Evolutionary conservation across 23 tunicate genomes (phyloP).

Genomic region (Styela clava): DNA sequence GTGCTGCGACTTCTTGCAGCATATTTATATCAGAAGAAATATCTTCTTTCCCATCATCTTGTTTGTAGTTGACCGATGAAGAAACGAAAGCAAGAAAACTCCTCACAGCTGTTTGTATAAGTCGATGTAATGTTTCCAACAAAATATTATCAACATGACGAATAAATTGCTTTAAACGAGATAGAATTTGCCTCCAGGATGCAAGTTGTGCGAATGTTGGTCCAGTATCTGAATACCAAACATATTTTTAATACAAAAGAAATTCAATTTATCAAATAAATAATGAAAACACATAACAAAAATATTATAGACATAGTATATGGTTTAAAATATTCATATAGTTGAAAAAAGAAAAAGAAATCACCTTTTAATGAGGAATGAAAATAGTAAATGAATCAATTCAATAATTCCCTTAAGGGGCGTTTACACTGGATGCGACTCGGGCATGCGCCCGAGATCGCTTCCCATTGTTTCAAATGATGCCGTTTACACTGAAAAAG

Average conservation of each 20-base stretch:
- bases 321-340: too few relatives aligned
- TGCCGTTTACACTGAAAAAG: too few relatives aligned
- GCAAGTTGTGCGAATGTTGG: constrained; percentile 71
- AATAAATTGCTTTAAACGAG: constrained; percentile 48
- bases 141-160: constrained; percentile 42
- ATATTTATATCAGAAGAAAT: background rate
- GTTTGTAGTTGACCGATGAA: constrained; percentile 29
- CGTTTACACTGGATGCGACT: too few relatives aligned
- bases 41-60: background rate
- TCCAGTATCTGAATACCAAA: constrained; percentile 7
- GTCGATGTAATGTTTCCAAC: constrained; percentile 60
- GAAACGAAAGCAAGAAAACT: constrained; percentile 49
- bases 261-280: background rate
- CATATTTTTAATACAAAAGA: background rate
- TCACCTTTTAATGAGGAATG: too few relatives aligned
- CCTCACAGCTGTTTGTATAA: constrained; percentile 47
- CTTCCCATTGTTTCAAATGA: too few relatives aligned
- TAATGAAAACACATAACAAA: too few relatives aligned
- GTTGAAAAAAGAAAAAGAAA: too few relatives aligned
- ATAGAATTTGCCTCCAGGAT: constrained; percentile 59
- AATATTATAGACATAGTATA: too few relatives aligned
- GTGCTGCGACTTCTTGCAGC: background rate
- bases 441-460: too few relatives aligned
- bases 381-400: too few relatives aligned
- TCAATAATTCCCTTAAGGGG: too few relatives aligned